A percentile compares a stretch with the other conserved stretches of the same genome.
These are phyloP conservation scores for Diaphora mendica DNA, from an alignment of 2,888 invertebrate species.

Conservation along the genomic window DNA sequence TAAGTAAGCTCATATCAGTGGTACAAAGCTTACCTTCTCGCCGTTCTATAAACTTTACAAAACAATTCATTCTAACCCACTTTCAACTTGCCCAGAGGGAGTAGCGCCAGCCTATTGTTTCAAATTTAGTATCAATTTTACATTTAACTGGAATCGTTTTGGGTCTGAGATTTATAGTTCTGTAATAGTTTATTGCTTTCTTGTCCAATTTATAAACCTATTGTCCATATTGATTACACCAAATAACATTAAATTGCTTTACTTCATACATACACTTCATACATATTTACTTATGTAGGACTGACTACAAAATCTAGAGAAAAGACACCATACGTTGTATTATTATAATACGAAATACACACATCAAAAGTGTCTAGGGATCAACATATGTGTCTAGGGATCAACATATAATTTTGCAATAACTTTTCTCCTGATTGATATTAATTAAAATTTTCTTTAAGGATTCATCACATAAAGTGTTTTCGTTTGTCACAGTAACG, in stretches of 20 bases:
- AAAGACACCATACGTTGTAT: background rate
- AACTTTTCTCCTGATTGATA: no score
- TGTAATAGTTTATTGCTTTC: slow-evolving; percentile 7
- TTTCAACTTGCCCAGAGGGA: slow-evolving; percentile 18
- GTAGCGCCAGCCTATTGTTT: slow-evolving; percentile 12
- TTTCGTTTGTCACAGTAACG: no score
- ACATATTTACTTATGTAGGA: background rate
- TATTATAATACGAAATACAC: background rate
- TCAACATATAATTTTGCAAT: no score
- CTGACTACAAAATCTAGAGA: no score
- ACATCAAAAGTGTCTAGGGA: no score
- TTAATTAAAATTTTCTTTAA: no score
- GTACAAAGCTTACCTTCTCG: slow-evolving; percentile 5
- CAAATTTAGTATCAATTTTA: slow-evolving; percentile 12
- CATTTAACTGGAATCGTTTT: slow-evolving; percentile 9
- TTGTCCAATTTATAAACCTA: background rate
- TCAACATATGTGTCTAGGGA: no score
- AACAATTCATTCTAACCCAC: slow-evolving; percentile 19
- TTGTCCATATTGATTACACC: background rate
- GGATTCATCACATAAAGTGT: no score
- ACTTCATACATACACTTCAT: background rate
- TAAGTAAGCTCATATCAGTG: slow-evolving; percentile 1
- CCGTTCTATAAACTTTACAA: background rate
- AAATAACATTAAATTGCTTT: background rate
- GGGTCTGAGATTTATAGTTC: slow-evolving; percentile 7